Evolutionary conservation across 2,888 invertebrate genomes (phyloP), one percentile per base, ranked within the genome.

Genomic region (Heliconius erato): DNA sequence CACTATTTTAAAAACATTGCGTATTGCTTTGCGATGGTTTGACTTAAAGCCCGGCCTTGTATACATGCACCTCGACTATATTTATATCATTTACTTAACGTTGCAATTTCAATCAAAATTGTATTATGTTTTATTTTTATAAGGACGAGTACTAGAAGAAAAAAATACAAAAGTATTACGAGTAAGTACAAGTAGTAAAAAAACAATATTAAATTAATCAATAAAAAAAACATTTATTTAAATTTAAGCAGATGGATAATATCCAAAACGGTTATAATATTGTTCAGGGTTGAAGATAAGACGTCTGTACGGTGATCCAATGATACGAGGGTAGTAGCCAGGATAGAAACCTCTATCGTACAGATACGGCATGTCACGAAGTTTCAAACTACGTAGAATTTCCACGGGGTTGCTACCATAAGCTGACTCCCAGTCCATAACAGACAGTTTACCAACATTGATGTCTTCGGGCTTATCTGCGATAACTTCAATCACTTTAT

Each of bases 381-480:
- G 28, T 19, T 28, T 67, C 11, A 78, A 28, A 4, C 68, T 68
- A 16, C 68, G 78, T 32, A 78, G 68, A 14, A 78, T 28, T 12
- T 44, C 78, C 16, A 78, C 40, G 1, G 78, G 78, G 28, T 0
- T 32, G 28, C 23, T 49, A 19, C 67, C 78, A 68, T 78, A 78
- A 11, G 78, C 14, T n/a, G 78, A 67, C 28, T 78, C 78, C 78
- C 78, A 78, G 28, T 78, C 78, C 78, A 78, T 78, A 6, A 78
- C 68, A 23, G 68, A 78, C 19, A 68, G 67, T 23, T 78, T 78
- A 9, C 67, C 67, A 26, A 26, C 72, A 7, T 44, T 40, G 23
- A 32, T n/a, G n/a, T 71, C 69, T 23, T 40, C 44, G 19, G 72
- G 72, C 26, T 26, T 72, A 49, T 26, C 16, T 19, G 72, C n/a